These are phyloP conservation scores for Enhydra lutris DNA, from an alignment of 2,113 vertebrate species.

Conservation along the genomic window DNA sequence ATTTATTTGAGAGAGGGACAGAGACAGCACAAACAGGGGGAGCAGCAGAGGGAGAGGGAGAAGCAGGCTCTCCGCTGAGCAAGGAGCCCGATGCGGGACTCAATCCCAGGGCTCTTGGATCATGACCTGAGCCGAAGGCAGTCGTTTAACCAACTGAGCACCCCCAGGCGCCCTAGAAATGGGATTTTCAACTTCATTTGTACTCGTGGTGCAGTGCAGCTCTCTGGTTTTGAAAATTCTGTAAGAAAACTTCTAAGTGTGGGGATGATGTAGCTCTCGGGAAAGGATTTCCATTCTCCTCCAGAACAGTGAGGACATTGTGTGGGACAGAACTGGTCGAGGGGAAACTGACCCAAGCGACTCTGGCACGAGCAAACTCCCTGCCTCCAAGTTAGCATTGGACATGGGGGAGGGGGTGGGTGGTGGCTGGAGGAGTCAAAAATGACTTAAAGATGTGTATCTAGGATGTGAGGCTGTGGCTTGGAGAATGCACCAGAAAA, in stretches of 20 bases:
- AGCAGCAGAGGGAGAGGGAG: too few species aligned
- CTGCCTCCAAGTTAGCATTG: neutral
- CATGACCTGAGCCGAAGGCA: too few species aligned
- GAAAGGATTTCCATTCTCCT: neutral
- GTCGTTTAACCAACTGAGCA: too few species aligned
- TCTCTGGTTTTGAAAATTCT: neutral
- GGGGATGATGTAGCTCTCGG: neutral
- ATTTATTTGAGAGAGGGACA: too few species aligned
- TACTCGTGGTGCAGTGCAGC: neutral
- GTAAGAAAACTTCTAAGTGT: neutral
- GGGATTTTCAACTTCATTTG: neutral
- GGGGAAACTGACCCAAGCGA: neutral
- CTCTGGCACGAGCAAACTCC: neutral
- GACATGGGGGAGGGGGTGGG: neutral
- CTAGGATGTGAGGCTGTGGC: neutral
- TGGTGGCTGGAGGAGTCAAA: neutral
- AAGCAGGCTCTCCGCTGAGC: too few species aligned
- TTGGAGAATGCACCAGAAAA: conserved; percentile 12
- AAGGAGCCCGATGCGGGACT: too few species aligned
- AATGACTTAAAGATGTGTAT: neutral
- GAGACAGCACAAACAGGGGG: too few species aligned
- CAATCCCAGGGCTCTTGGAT: too few species aligned
- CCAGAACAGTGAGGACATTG: neutral
- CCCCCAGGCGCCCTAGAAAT: neutral
- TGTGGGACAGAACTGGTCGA: neutral